phyloP scores from a whole-genome alignment of 2,797 vertebrate genomes.

The Notamacropus eugenii region DNA sequence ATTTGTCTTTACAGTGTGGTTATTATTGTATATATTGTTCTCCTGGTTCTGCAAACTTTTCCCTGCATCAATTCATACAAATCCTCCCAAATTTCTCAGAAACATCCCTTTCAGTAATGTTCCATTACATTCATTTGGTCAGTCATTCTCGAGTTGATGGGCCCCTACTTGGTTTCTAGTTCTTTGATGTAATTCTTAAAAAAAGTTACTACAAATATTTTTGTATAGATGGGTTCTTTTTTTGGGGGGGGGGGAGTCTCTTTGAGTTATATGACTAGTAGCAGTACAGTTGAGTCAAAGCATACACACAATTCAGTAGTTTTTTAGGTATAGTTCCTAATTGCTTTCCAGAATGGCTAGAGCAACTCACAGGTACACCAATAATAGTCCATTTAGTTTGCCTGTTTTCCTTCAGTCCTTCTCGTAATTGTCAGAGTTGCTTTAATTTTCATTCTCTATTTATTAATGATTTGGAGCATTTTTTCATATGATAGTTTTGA shows the following conservation, averaged over 20 bases:
- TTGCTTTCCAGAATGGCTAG: neutral
- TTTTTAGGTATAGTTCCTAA: neutral
- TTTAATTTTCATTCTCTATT: neutral
- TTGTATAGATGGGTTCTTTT: neutral
- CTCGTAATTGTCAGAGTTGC: neutral
- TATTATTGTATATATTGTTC: neutral
- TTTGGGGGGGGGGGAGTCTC: neutral
- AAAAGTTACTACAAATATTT: neutral
- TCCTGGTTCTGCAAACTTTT: neutral
- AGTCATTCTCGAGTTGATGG: neutral
- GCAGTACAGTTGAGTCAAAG: neutral
- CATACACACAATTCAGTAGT: neutral
- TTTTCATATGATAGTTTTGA: neutral
- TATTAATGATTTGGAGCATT: neutral
- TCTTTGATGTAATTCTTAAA: neutral
- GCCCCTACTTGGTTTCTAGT: neutral
- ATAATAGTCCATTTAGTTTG: neutral
- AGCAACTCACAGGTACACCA: neutral
- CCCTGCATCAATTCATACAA: neutral
- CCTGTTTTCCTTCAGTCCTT: neutral
- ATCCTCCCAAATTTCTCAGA: neutral
- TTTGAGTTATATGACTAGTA: neutral
- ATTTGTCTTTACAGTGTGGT: neutral
- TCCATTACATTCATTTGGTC: neutral
- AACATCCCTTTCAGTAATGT: neutral